These are phyloP conservation scores for Cherax destructor DNA, from an alignment of 1,140 invertebrate species.

Conservation along the genomic window DNA sequence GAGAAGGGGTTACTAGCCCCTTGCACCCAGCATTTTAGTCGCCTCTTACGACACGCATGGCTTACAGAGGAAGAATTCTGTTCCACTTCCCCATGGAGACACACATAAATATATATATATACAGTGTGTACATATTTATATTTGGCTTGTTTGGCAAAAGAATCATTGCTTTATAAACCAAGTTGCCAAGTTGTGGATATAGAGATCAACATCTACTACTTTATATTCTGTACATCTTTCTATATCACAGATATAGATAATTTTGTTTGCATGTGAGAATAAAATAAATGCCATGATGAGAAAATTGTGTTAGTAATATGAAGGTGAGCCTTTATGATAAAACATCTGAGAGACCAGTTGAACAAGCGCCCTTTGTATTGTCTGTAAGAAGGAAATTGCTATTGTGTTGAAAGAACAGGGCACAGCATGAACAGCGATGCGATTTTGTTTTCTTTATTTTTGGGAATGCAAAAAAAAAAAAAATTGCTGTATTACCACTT, in stretches of 20 bases:
- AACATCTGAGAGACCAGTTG: background rate
- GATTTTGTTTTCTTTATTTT: background rate
- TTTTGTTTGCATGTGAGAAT: background rate
- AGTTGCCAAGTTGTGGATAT: too few species aligned
- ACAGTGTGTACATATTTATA: background rate
- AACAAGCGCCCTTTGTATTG: background rate
- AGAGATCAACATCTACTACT: too few species aligned
- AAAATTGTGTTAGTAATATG: background rate
- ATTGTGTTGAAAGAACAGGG: background rate
- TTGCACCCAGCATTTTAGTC: too few species aligned
- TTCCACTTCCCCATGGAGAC: too few species aligned
- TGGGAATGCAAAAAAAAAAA: background rate
- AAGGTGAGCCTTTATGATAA: background rate
- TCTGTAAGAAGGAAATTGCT: background rate
- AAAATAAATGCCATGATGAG: background rate
- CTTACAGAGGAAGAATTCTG: too few species aligned
- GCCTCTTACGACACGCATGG: too few species aligned
- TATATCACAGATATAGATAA: background rate
- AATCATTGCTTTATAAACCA: too few species aligned
- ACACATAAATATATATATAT: background rate
- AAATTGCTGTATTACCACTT: background rate
- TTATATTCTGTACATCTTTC: too few species aligned
- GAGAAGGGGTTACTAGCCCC: too few species aligned
- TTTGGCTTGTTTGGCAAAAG: too few species aligned
- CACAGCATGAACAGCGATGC: background rate